Conservation (phyloP, 2,113 vertebrate species). For the Rallus limicola region DNA sequence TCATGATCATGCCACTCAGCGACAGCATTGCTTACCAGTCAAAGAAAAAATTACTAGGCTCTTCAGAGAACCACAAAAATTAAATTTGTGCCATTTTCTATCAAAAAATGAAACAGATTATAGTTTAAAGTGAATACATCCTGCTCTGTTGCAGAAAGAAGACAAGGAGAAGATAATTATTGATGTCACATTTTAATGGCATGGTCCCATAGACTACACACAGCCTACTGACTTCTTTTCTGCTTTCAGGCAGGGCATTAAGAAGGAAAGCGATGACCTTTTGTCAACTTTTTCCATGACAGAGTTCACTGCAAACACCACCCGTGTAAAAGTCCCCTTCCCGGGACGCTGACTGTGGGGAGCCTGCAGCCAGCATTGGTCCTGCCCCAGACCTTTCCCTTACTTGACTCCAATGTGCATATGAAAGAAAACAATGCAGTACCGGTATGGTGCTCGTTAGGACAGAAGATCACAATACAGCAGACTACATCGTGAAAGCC, state of each 20-base stretch:
- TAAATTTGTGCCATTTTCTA: neutral
- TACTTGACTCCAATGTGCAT: neutral
- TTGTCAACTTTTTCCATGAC: neutral
- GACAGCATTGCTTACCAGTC: neutral
- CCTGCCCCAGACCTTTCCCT: conserved; percentile 32
- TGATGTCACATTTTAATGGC: neutral
- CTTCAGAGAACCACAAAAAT: neutral
- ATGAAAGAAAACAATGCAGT: conserved; percentile 35
- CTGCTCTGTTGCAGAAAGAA: neutral
- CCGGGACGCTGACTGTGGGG: neutral
- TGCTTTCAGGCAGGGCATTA: neutral
- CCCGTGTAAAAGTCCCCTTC: neutral
- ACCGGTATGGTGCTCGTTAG: neutral
- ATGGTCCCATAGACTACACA: neutral
- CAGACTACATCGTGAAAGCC: conserved; percentile 42
- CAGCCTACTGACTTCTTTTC: neutral
- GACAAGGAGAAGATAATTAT: neutral
- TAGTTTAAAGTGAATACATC: neutral
- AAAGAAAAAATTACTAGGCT: neutral
- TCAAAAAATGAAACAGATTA: neutral
- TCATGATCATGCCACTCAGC: neutral
- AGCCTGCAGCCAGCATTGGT: neutral
- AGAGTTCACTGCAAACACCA: neutral
- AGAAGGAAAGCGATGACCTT: neutral
- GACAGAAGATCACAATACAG: conserved; percentile 25